Evolutionary conservation across 2,888 invertebrate species (phyloP), one percentile per base, ranked within the genome.

Genomic region (Lithophane semibrunnea): DNA sequence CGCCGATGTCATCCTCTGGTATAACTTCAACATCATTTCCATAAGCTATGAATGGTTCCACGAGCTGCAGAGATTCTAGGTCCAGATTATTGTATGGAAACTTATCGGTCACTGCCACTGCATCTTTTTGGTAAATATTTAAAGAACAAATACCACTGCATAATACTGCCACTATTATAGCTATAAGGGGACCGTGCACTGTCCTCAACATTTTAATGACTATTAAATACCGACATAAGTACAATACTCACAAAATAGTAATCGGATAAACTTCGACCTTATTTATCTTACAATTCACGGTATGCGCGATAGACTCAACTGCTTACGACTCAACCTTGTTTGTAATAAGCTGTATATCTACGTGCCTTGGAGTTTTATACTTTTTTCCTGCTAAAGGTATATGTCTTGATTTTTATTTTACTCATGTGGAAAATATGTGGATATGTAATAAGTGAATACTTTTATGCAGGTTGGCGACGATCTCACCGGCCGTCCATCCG

Each of bases 401-500:
- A 29, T 42, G 56, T 12, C 1, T 29, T 18, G 9, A n/a, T 10
- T 37, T 42, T 37, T 37, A 37, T 63, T 54, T 37, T 72, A 21
- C 58, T 63, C 64, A 77, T 71, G 21, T 37, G 13, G 21, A 60
- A 60, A 73, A 24, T 42, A 72, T 58, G 67, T 70, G 13, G 29
- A 54, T 52, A 52, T 63, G 13, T 61, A 37, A 73, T 24, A 58
- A 64, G 18, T 56, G 21, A 60, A 75, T 75, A 37, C 8, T 82
- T 67, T 29, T 79, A 75, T 86, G 1, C 90, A 95, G 98, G 98
- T 77, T 98, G 98, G 98, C 97, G 98, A 29, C 97, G 98, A 85
- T 98, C 98, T 69, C 98, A 98, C 91, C 97, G 98, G 80, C 98
- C 98, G 7, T 98, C 98, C 0, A 98, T 99, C 75, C 97, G 98